phyloP scores from a whole-genome alignment of 2,888 invertebrate species.

The Julus scandinavius region DNA sequence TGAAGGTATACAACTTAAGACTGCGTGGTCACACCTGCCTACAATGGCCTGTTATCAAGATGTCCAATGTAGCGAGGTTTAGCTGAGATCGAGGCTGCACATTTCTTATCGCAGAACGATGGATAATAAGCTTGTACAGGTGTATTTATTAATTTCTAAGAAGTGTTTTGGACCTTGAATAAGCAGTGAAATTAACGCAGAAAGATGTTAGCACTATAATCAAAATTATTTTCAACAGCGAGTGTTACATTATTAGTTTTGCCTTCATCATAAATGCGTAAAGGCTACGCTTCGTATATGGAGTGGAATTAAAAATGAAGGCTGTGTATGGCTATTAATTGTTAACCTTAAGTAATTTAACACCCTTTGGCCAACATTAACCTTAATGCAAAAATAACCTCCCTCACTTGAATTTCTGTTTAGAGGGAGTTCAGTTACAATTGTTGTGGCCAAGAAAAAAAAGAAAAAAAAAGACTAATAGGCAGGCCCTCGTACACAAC shows the following conservation, averaged over 20 bases:
- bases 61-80: neutral
- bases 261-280: conserved; percentile 30
- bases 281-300: conserved; percentile 12
- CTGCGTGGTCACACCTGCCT: no score
- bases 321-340: conserved; percentile 24
- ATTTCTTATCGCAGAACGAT: neutral
- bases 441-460: neutral
- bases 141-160: neutral
- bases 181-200: neutral
- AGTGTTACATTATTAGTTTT: conserved; percentile 42
- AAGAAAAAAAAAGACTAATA: conserved; percentile 1
- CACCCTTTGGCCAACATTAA: conserved; percentile 50
- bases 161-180: neutral
- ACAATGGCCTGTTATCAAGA: neutral
- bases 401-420: conserved; percentile 42
- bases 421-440: conserved; percentile 39
- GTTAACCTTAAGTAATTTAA: conserved; percentile 35
- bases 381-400: conserved; percentile 46
- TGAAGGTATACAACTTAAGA: neutral
- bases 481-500: conserved; percentile 30
- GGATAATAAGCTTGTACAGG: neutral
- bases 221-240: conserved; percentile 12
- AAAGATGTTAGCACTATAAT: conserved; percentile 22
- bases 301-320: conserved; percentile 21
- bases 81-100: neutral